Evolutionary conservation across 1,140 invertebrate species (phyloP).

Genomic region (Conus betulinus): DNA sequence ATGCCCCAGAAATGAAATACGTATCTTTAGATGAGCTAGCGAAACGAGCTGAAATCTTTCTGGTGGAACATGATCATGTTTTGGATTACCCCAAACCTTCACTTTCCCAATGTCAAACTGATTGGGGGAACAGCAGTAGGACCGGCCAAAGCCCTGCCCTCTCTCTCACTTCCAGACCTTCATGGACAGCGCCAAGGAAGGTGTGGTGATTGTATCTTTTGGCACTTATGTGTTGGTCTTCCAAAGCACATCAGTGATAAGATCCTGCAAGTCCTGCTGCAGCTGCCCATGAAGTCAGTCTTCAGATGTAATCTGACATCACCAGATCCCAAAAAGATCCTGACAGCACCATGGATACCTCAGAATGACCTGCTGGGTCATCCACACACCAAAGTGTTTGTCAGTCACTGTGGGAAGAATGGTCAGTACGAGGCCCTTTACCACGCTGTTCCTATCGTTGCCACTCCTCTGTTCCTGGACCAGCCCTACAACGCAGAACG

Average conservation of each 20-base stretch:
- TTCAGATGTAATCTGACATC: constrained; percentile 27
- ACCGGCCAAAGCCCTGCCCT: constrained; percentile 24
- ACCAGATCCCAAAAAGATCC: constrained; percentile 80
- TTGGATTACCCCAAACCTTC: constrained; percentile 46
- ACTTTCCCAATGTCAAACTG: constrained; percentile 48
- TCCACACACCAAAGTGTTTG: constrained; percentile 78
- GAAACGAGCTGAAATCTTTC: constrained; percentile 35
- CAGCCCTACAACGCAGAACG: constrained; percentile 77
- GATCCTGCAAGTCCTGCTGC: constrained; percentile 40
- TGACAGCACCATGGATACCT: constrained; percentile 85
- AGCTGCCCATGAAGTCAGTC: constrained; percentile 31
- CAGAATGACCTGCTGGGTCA: constrained; percentile 87
- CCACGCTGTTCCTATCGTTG: constrained; percentile 84
- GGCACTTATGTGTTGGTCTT: constrained; percentile 41
- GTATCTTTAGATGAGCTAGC: constrained; percentile 15
- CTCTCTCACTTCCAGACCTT: constrained; percentile 39
- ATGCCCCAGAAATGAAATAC: constrained; percentile 35
- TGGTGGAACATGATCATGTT: constrained; percentile 49
- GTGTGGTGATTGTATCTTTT: constrained; percentile 51
- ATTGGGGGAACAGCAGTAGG: constrained; percentile 44
- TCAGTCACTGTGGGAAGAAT: constrained; percentile 85
- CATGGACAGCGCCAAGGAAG: constrained; percentile 44
- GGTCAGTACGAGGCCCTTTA: constrained; percentile 85
- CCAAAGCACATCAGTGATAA: constrained; percentile 33
- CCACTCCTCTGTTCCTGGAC: constrained; percentile 84